Conservation (phyloP, 37 sponge, comb jelly and placozoan genomes). For the Beroe forskalii region DNA sequence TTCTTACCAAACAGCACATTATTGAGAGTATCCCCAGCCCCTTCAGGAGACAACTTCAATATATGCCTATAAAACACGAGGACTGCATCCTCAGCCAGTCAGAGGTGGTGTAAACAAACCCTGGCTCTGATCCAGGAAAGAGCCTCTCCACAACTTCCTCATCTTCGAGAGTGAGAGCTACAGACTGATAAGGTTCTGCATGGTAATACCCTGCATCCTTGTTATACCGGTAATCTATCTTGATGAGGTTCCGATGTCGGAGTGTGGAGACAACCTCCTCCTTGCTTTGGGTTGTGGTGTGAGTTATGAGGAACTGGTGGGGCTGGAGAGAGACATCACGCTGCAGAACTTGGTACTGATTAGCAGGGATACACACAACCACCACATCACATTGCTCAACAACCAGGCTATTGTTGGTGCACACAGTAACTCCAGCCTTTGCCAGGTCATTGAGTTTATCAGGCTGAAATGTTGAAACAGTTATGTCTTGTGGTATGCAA, state of each 20-base stretch:
- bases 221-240: constrained; percentile 17
- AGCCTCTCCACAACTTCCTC: not conserved
- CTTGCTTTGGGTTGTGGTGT: not conserved
- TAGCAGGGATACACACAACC: constrained; percentile 13
- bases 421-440: constrained; percentile 13
- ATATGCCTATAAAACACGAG: constrained; percentile 50
- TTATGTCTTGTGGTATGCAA: constrained; percentile 16
- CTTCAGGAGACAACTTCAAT: not conserved
- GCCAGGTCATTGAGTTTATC: constrained; percentile 22
- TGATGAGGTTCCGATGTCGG: not conserved
- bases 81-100: constrained; percentile 44
- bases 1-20: constrained; percentile 7
- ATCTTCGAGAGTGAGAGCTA: constrained; percentile 3
- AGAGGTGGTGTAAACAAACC: not conserved
- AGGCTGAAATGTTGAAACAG: constrained; percentile 43
- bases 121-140: constrained; percentile 20
- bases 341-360: not conserved
- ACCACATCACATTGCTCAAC: constrained; percentile 22
- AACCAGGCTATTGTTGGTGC: not conserved
- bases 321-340: not conserved
- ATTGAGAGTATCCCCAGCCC: not conserved
- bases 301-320: not conserved
- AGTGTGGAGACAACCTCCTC: not conserved
- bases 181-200: constrained; percentile 45
- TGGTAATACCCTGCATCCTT: constrained; percentile 16